phyloP scores from a whole-genome alignment of 2,113 vertebrate genomes.

The Neotoma lepida region DNA sequence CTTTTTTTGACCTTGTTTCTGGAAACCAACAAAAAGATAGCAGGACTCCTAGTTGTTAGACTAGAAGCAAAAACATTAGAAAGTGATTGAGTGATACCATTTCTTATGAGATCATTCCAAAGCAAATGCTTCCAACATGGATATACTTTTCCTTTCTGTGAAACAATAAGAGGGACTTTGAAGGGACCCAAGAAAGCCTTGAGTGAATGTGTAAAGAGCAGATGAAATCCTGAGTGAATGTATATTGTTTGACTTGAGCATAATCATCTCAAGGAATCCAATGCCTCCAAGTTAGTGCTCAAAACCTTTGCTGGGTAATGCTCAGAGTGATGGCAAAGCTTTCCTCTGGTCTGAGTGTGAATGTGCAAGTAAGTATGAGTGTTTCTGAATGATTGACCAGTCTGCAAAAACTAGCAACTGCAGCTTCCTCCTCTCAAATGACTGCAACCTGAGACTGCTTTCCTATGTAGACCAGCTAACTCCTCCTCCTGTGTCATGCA shows the following conservation, averaged over 20 bases:
- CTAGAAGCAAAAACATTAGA: not conserved
- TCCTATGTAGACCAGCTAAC: not conserved
- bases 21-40: not conserved
- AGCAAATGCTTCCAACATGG: not conserved
- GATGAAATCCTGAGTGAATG: not conserved
- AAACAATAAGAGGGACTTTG: not conserved
- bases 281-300: not conserved
- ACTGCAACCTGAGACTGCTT: not conserved
- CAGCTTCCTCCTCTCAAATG: not conserved
- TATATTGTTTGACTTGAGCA: not conserved
- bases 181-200: not conserved
- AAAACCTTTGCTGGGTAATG: not conserved
- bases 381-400: not conserved
- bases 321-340: not conserved
- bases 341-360: not conserved
- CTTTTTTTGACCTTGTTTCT: not conserved
- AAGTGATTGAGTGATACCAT: slow-evolving; percentile 17
- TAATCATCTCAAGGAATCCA: not conserved
- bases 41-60: not conserved
- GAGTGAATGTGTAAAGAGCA: not conserved
- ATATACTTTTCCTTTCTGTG: not conserved
- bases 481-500: not conserved
- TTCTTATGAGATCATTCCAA: slow-evolving; percentile 17
- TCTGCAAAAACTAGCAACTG: not conserved
- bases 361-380: not conserved